Base-by-base conservation (phyloP, 1,140 invertebrate species). In the Papilio aristodemus region DNA sequence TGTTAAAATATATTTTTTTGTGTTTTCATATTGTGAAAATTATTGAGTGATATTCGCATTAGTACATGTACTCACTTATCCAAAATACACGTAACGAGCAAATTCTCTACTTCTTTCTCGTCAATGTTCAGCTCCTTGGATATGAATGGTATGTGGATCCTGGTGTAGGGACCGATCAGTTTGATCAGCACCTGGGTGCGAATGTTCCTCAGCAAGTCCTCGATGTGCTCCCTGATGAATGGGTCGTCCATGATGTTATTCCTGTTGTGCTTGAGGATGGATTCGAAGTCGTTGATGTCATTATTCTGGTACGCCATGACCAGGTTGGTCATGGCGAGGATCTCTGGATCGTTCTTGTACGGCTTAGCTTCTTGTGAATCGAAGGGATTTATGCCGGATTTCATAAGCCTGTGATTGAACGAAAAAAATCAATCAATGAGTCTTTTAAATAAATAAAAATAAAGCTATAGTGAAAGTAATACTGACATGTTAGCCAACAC, bases 311-410 rank as follows among this genome's bases (percentile, higher is more conserved):
- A 99, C 17, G 98, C 97, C 86, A 97, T 97, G 13, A 99, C 98
- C 78, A 99, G 93, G 92, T 99, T 99, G 7, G 99, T 99, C 98
- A 99, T 99, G 1, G 99, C 99, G 68, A 99, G 92, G 81, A 99
- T 99, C 93, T 99, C 99, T 5, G 98, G 97, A 93, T 99, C 98
- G 91, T 99, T 99, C 92, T 99, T 99, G 84, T 99, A 99, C 0
- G 99, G 98, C 88, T 99, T 99, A 0, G 99, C 99, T 94, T 99
- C 99, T 94, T 99, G 99, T 1, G 98, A 99, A 92, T 99, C 99
- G 92, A 99, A 99, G 5, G 99, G 99, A 93, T 99, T 99, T 68
- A 99, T 99, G 19, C 97, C 98, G n/a, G 98, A 99, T 90, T 99
- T 99, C 98, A 99, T 99, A 68, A 99, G 93, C 97, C 97, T 98